A percentile compares a stretch with the other conserved stretches of the same genome.
Evolutionary conservation across 2,888 invertebrate species (phyloP).

Genomic region (Drepanosiphum platanoidis): DNA sequence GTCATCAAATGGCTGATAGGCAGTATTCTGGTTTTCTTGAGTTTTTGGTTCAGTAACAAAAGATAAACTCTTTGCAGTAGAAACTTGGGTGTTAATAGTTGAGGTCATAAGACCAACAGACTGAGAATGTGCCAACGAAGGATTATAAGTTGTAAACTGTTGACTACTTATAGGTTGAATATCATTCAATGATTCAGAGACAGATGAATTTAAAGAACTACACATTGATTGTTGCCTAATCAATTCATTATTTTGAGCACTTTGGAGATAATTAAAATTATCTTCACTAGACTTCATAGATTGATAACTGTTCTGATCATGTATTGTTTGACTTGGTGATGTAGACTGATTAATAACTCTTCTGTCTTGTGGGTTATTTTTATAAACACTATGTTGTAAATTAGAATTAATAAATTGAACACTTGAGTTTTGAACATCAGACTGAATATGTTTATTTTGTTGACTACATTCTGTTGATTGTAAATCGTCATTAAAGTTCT

Average conservation of each 20-base stretch:
- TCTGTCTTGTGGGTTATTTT: not conserved
- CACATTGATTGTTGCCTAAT: slow-evolving; percentile 1
- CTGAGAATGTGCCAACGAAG: slow-evolving; percentile 3
- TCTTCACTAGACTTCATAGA: not conserved
- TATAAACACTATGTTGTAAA: slow-evolving; percentile 6
- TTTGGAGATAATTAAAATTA: slow-evolving; percentile 1
- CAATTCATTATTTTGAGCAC: not conserved
- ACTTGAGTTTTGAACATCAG: not conserved
- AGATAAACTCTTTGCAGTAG: slow-evolving; percentile 9
- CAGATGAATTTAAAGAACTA: slow-evolving; percentile 23
- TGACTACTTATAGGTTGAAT: slow-evolving; percentile 10
- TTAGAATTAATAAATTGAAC: slow-evolving; percentile 5
- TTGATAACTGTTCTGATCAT: not conserved
- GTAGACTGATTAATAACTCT: not conserved
- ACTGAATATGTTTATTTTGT: slow-evolving; percentile 8
- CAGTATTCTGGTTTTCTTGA: slow-evolving; percentile 11
- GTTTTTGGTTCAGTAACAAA: not conserved
- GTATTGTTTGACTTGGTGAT: not conserved
- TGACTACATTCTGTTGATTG: not conserved
- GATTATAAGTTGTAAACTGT: not conserved
- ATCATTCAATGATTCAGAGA: slow-evolving; percentile 16
- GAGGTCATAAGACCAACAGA: slow-evolving; percentile 14
- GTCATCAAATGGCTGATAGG: not conserved
- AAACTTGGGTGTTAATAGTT: not conserved
- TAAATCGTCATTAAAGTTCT: not conserved